A percentile compares a stretch with the other conserved stretches of the same genome.
These are phyloP conservation scores for Cercopithecus petaurista DNA, from an alignment of 2,797 vertebrate species.

Conservation along the genomic window DNA sequence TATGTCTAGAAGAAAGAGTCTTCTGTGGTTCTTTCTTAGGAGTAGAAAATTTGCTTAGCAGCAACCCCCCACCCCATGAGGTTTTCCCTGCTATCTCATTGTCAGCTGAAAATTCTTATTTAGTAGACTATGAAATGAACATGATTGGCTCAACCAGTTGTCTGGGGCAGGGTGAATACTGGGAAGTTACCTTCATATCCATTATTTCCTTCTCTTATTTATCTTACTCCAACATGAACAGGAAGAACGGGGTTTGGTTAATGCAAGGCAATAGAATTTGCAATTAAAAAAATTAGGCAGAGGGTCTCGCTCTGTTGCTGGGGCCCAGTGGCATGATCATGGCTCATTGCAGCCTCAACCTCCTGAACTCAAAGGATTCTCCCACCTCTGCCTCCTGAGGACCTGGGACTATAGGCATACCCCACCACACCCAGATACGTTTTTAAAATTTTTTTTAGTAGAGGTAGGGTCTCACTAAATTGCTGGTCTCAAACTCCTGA, in stretches of 20 bases:
- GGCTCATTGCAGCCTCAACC: not conserved
- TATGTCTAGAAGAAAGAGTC: not conserved
- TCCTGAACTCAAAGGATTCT: not conserved
- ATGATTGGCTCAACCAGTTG: not conserved
- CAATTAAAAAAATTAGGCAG: not conserved
- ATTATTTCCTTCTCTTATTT: not conserved
- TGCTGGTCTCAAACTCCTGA: not conserved
- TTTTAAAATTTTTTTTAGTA: not conserved
- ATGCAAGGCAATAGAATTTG: not conserved
- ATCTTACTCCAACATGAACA: not conserved
- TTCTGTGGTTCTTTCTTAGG: not conserved
- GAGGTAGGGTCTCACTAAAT: not conserved
- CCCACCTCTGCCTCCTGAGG: not conserved
- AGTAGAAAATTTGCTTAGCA: not conserved
- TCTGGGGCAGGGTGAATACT: too few species aligned
- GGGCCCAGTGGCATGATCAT: not conserved
- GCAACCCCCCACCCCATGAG: rapidly evolving
- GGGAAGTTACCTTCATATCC: not conserved
- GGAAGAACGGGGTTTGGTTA: not conserved
- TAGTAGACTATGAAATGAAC: not conserved
- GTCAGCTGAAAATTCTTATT: not conserved
- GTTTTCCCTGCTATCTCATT: not conserved
- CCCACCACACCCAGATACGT: not conserved
- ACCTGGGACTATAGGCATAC: not conserved
- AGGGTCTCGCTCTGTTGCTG: not conserved